phyloP scores from a whole-genome alignment of 2,888 invertebrate species.

The Tryphoninae sp. region DNA sequence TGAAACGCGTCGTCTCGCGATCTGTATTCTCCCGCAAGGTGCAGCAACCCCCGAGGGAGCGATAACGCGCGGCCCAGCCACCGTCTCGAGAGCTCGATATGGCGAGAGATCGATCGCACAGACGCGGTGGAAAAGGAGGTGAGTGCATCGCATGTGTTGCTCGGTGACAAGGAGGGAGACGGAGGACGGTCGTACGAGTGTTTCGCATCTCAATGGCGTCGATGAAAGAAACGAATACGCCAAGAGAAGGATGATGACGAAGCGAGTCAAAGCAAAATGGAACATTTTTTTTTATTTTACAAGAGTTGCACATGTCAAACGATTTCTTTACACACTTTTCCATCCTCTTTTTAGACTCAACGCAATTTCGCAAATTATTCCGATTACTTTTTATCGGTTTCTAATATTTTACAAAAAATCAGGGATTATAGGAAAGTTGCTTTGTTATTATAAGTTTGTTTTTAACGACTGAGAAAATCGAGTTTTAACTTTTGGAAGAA shows the following conservation, averaged over 20 bases:
- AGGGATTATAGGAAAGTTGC: too few species aligned
- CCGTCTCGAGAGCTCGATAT: conserved; percentile 60
- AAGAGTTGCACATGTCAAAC: not conserved
- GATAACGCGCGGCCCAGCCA: conserved; percentile 46
- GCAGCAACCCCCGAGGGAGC: conserved; percentile 59
- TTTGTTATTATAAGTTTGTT: too few species aligned
- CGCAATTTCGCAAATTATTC: too few species aligned
- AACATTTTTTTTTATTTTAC: not conserved
- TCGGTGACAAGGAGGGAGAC: not conserved
- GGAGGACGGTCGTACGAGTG: conserved; percentile 35
- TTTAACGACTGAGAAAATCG: not conserved
- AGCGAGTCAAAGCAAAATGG: conserved; percentile 5
- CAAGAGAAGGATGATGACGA: conserved; percentile 9
- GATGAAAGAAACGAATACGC: conserved; percentile 35
- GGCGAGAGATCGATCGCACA: conserved; percentile 52
- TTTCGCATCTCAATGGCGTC: conserved; percentile 35
- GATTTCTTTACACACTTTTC: not conserved
- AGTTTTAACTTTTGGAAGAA: conserved; percentile 20
- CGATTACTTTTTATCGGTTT: too few species aligned
- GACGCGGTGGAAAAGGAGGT: conserved; percentile 21
- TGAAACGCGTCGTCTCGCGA: not conserved
- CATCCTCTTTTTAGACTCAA: too few species aligned
- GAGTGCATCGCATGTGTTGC: conserved; percentile 1
- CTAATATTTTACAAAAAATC: too few species aligned
- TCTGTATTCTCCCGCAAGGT: conserved; percentile 20